Evolutionary conservation across 2,113 vertebrate species (phyloP), one percentile per base, ranked within the genome.

Genomic region (Nothoprocta pentlandii): DNA sequence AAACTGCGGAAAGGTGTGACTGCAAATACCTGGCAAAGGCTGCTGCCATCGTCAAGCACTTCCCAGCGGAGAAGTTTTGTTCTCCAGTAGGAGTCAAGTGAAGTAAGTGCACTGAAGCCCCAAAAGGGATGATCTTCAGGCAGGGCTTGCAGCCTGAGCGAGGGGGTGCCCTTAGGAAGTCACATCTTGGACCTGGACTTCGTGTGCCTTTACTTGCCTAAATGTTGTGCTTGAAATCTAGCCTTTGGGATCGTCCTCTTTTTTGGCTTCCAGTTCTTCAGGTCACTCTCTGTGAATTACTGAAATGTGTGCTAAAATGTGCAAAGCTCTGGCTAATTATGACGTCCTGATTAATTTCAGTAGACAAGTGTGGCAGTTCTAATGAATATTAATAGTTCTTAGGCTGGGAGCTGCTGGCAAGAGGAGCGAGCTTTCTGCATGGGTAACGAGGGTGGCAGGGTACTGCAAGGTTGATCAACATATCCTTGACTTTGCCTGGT

Each of bases 361-460:
- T 36, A 92, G 84, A 88, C 68, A 93, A 95, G 16, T 39, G 17
- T 85, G 59, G 91, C 87, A 64, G 41, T 88, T 96, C 58, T 92
- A 86, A 94, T 94, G 58, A 96, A 92, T 81, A 95, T 85, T 95
- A 83, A 80, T 89, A 85, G 87, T 90, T 92, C 92, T 85, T 80
- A 86, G 83, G 76, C 80, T 94, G 80, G 34, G 81, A 89, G 68
- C 88, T 96, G 75, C 76, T 92, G n/a, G 77, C 74, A 93, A 84
- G 84, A 75, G 21, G 56, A 91, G 67, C 26, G 59, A 84, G 63
- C 75, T 92, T 94, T 78, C 67, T 83, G 49, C 87, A 70, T 74
- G 76, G 85, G 78, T 94, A 77, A 41, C 3, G 16, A 81, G 30
- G 14, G 10, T 79, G 86, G 54, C 36, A 85, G 89, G 83, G 64